Base-by-base conservation (phyloP, 1,140 invertebrate genomes). In the Drosophila sturtevanti region DNA sequence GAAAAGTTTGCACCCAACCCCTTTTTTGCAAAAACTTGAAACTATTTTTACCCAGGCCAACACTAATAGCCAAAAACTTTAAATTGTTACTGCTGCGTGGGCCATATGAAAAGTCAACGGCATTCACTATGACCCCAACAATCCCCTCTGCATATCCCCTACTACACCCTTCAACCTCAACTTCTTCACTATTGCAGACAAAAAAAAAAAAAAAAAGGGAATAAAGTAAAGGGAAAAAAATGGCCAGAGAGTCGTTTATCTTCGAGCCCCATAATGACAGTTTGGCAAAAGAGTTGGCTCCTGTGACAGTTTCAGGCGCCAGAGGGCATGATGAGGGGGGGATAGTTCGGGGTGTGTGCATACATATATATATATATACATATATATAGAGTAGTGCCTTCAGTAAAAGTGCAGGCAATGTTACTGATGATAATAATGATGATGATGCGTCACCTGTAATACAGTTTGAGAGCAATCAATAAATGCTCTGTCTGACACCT, bases 1-100 rank as follows among this genome's bases (percentile, higher is more conserved):
- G 7, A 5, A 48, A 48, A 48, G 18, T 16, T 48, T 48, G 9
- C 41, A 44, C 41, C 16, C 55, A 12, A 21, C 34, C 4, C 1
- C 18, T 5, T 9, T 72, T 51, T 52, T 72, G 63, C 64, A 74
- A 87, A 87, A 89, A 89, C 79, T 89, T 89, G 84, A 75, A 87
- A 89, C 84, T 79, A 87, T 82, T 87, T 81, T 79, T 80, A 66
- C 37, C 37, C 18, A 66, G 54, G 61, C 63, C 63, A 64, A 52
- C 77, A 51, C 84, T 89, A 89, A 89, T 89, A 89, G 84, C 71
- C 79, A 84, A 89, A 48, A 87, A 89, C 79, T 89, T 89, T 89
- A 89, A 89, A 89, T 89, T 84, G 85, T 84, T 89, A 65, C 72
- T 72, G 72, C 69, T 65, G 81, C 82, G 79, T 16, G 41, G 41